phyloP scores from a whole-genome alignment of 2,888 invertebrate genomes.

The Acanthoscelides obtectus region DNA sequence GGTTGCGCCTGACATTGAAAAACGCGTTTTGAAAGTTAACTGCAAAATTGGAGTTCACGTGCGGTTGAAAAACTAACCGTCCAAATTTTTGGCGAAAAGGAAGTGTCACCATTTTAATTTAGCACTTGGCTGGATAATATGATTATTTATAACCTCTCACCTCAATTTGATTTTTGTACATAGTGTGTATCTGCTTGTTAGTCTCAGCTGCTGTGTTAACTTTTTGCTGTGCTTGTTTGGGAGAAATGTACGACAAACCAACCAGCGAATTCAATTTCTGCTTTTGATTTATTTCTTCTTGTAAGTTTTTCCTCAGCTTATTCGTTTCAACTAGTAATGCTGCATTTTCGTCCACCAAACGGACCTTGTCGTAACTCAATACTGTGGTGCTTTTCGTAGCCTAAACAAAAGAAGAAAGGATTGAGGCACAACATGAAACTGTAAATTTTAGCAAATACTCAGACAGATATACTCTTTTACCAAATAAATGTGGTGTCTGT shows the following conservation, averaged over 20 bases:
- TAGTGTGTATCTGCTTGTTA: slow-evolving; percentile 56
- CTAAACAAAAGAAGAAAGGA: too few relatives aligned
- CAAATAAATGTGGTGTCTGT: too few relatives aligned
- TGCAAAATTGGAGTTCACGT: too few relatives aligned
- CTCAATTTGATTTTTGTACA: slow-evolving; percentile 52
- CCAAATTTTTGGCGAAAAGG: too few relatives aligned
- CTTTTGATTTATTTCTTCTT: slow-evolving; percentile 60
- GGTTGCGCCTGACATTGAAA: too few relatives aligned
- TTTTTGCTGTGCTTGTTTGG: slow-evolving; percentile 59
- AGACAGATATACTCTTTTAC: too few relatives aligned
- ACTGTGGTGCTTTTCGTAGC: slow-evolving; percentile 37
- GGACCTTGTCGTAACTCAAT: slow-evolving; percentile 43
- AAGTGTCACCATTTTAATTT: too few relatives aligned
- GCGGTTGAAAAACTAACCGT: too few relatives aligned
- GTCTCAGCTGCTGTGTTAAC: slow-evolving; percentile 59
- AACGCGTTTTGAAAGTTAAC: too few relatives aligned
- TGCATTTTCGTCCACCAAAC: slow-evolving; percentile 65
- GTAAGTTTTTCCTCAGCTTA: slow-evolving; percentile 64
- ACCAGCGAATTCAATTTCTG: slow-evolving; percentile 69
- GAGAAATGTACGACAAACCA: slow-evolving; percentile 57
- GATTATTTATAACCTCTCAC: slow-evolving; percentile 33
- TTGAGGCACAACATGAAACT: too few relatives aligned
- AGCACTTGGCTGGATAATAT: neutral
- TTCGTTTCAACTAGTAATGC: slow-evolving; percentile 74
- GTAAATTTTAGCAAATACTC: too few relatives aligned